phyloP scores from a whole-genome alignment of 92 coral and sea anemone genomes.

The Pocillopora meandrina region DNA sequence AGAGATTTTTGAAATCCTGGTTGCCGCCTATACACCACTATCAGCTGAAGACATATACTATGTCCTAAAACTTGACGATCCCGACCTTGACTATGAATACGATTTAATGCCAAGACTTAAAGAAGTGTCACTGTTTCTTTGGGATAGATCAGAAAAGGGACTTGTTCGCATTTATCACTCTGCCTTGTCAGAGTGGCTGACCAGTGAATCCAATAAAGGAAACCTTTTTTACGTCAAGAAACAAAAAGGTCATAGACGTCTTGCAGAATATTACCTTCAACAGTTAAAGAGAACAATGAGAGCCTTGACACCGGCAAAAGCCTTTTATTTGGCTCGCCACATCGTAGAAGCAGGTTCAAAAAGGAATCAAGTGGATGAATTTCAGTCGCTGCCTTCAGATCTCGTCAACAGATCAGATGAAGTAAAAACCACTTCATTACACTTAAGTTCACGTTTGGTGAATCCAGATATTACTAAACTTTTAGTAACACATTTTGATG shows the following conservation, averaged over 20 bases:
- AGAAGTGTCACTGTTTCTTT: conserved; percentile 38
- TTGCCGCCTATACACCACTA: conserved; percentile 36
- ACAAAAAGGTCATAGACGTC: conserved; percentile 47
- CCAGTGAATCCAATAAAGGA: conserved; percentile 44
- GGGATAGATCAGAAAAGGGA: conserved; percentile 41
- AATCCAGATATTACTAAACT: conserved; percentile 32
- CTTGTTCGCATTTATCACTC: conserved; percentile 39
- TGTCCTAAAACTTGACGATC: conserved; percentile 2
- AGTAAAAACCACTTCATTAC: conserved; percentile 36
- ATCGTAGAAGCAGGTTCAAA: conserved; percentile 37
- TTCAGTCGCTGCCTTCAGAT: conserved; percentile 26
- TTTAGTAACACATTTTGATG: conserved; percentile 28
- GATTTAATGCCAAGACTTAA: conserved; percentile 43
- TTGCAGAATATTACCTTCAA: conserved; percentile 28
- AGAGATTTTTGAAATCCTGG: conserved; percentile 52
- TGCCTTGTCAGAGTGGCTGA: conserved; percentile 57
- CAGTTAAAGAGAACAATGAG: background rate
- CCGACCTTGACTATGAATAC: conserved; percentile 35
- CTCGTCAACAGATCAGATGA: conserved; percentile 29
- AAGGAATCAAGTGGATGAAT: background rate
- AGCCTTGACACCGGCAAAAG: conserved; percentile 11
- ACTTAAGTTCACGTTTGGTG: conserved; percentile 5
- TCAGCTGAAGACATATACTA: conserved; percentile 3
- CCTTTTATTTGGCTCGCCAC: conserved; percentile 47
- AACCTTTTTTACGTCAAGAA: conserved; percentile 42